Percentiles rank a stretch among this genome's conserved stretches.
Evolutionary conservation across 2,113 vertebrate genomes (phyloP).

Genomic region (Cheirogaleus medius): DNA sequence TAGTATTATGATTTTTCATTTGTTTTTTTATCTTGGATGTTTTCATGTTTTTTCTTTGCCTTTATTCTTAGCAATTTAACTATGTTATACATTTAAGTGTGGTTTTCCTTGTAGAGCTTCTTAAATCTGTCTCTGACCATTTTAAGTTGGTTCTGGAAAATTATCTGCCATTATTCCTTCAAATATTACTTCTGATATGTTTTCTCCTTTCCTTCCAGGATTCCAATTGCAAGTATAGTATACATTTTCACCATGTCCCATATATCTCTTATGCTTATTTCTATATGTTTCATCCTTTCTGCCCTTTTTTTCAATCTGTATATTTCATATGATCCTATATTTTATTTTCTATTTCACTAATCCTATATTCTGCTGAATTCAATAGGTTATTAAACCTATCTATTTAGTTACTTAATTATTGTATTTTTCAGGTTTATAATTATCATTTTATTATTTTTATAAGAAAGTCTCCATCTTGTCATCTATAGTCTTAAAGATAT

Average conservation of each 20-base stretch:
- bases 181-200: not conserved
- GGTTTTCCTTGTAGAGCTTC: not conserved
- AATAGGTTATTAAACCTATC: not conserved
- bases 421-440: not conserved
- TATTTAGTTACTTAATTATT: not conserved
- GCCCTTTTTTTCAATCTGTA: not conserved
- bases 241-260: not conserved
- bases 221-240: not conserved
- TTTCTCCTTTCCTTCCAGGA: not conserved
- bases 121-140: not conserved
- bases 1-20: not conserved
- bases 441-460: not conserved
- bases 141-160: not conserved
- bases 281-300: not conserved
- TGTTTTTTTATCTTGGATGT: not conserved
- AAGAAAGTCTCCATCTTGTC: not conserved
- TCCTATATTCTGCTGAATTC: not conserved
- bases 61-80: not conserved
- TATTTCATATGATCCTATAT: not conserved
- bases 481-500: not conserved
- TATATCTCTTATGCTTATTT: not conserved
- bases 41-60: not conserved
- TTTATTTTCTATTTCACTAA: not conserved
- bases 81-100: not conserved
- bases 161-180: slow-evolving; percentile 1